Percentiles rank a stretch among this genome's conserved stretches.
These are phyloP conservation scores for Heteromyza rotundicornis DNA, from an alignment of 2,888 invertebrate species.

Conservation along the genomic window DNA sequence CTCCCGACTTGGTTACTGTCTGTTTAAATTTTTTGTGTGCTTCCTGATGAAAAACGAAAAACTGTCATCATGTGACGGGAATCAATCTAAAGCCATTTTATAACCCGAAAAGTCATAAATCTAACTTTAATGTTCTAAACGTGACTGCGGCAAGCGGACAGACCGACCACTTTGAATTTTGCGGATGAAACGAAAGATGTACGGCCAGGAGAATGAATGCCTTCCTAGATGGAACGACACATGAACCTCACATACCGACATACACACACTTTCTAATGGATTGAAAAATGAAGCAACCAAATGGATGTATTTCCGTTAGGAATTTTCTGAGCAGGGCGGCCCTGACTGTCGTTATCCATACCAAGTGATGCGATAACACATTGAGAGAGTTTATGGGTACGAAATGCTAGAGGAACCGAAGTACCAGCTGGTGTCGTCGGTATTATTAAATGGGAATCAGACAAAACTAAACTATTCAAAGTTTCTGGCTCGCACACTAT, in stretches of 20 bases:
- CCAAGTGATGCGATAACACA: not conserved
- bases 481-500: constrained; percentile 6
- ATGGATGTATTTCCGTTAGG: constrained; percentile 57
- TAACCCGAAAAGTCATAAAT: constrained; percentile 60
- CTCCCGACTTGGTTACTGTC: too few relatives aligned
- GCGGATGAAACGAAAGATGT: constrained; percentile 7
- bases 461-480: constrained; percentile 16
- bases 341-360: not conserved
- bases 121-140: constrained; percentile 58
- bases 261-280: constrained; percentile 39
- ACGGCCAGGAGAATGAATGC: constrained; percentile 22
- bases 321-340: constrained; percentile 19
- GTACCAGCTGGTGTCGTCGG: not conserved
- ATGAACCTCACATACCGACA: not conserved
- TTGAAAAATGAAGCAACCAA: constrained; percentile 54
- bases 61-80: constrained; percentile 59
- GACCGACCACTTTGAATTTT: constrained; percentile 23
- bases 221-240: not conserved
- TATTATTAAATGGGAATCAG: constrained; percentile 19
- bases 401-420: not conserved
- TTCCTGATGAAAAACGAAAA: constrained; percentile 30
- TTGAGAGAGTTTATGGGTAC: not conserved
- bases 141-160: constrained; percentile 52
- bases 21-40: too few relatives aligned
- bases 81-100: constrained; percentile 60